A percentile compares a stretch with the other conserved stretches of the same genome.
Conservation (phyloP, 1,140 invertebrate genomes). For the Zaprionus capensis region DNA sequence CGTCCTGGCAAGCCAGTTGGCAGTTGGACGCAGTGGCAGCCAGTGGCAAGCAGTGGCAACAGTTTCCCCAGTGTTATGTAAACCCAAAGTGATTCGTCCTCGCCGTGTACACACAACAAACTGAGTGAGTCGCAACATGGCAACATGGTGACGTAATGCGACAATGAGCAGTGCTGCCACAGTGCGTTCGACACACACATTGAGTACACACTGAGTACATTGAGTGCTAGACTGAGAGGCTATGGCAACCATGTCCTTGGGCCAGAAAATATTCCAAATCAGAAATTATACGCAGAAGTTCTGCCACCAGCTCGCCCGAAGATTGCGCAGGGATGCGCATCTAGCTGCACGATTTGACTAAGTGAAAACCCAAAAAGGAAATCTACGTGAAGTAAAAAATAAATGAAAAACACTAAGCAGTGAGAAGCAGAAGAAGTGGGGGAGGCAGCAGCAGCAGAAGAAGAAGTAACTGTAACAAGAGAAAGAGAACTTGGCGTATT, state of each 20-base stretch:
- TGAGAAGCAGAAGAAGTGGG: neutral
- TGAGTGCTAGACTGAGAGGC: neutral
- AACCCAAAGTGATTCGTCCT: neutral
- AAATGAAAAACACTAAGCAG: conserved; percentile 1
- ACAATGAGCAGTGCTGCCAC: neutral
- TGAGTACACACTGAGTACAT: neutral
- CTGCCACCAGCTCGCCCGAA: conserved; percentile 67
- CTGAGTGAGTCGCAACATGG: conserved; percentile 20
- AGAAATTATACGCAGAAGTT: conserved; percentile 73
- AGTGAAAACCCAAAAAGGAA: conserved; percentile 47
- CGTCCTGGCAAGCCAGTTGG: conserved; percentile 70
- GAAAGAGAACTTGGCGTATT: conserved; percentile 1
- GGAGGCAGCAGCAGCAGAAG: neutral
- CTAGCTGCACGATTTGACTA: conserved; percentile 59
- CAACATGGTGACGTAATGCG: conserved; percentile 72
- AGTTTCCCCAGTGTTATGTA: conserved; percentile 53
- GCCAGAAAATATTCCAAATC: conserved; percentile 81
- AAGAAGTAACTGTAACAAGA: neutral
- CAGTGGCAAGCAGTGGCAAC: conserved; percentile 52
- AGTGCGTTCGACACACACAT: neutral
- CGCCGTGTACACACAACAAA: neutral
- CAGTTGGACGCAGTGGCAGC: conserved; percentile 66
- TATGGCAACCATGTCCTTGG: conserved; percentile 68
- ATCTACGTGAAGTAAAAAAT: conserved; percentile 7
- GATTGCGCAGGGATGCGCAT: conserved; percentile 71